Conservation (phyloP, 2,888 invertebrate genomes). For the Stictocephala bisonia region DNA sequence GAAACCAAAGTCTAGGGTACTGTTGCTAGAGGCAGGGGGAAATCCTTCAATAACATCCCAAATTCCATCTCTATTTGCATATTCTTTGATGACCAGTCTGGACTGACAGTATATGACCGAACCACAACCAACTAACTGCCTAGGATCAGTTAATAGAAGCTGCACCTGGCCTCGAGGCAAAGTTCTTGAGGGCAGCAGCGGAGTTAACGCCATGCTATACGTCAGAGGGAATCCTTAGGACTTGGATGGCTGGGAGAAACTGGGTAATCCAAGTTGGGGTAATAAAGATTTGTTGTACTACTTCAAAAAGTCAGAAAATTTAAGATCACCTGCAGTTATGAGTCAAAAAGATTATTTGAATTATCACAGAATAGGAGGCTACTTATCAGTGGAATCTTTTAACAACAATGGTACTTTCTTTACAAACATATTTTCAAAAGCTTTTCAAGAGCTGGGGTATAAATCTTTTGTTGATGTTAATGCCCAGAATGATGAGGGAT, state of each 20-base stretch:
- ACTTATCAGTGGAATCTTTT: conserved; percentile 69
- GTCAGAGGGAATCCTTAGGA: conserved; percentile 87
- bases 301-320: conserved; percentile 88
- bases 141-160: conserved; percentile 86
- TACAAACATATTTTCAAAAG: background rate
- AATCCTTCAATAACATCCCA: conserved; percentile 91
- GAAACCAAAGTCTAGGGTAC: conserved; percentile 81
- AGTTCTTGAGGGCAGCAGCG: conserved; percentile 77
- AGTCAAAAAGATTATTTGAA: background rate
- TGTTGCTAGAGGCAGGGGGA: conserved; percentile 81
- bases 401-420: background rate
- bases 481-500: background rate
- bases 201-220: conserved; percentile 92
- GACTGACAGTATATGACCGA: conserved; percentile 92
- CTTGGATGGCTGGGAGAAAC: conserved; percentile 85
- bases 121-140: conserved; percentile 81
- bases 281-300: conserved; percentile 84
- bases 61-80: conserved; percentile 83
- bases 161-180: conserved; percentile 94
- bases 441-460: background rate
- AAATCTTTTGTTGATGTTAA: background rate
- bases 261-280: conserved; percentile 88
- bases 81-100: conserved; percentile 83
- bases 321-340: conserved; percentile 76
- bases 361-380: conserved; percentile 82